Percentiles rank a stretch among this genome's conserved stretches.
Evolutionary conservation across 2,113 vertebrate species (phyloP).

Genomic region (Caranx melampygus): DNA sequence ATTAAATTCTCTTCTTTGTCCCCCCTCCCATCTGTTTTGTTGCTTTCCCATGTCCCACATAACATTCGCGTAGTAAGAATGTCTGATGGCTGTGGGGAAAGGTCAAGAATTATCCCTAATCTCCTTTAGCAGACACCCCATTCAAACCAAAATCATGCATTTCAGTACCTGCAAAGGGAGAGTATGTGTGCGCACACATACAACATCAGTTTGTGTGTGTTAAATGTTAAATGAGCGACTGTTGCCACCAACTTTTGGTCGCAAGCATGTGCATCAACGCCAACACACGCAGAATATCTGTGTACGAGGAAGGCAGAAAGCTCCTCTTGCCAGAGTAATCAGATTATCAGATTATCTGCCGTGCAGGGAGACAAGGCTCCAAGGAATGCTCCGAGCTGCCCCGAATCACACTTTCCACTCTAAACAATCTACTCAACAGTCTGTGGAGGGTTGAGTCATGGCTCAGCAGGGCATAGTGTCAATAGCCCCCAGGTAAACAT

Average conservation of each 20-base stretch:
- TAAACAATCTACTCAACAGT: conserved; percentile 27
- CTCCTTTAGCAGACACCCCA: conserved; percentile 26
- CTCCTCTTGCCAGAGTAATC: conserved; percentile 60
- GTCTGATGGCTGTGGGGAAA: conserved; percentile 52
- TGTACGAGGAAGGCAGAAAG: conserved; percentile 51
- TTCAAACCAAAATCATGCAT: conserved; percentile 33
- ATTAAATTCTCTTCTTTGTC: neutral
- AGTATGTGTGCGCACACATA: neutral
- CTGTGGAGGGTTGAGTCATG: conserved; percentile 34
- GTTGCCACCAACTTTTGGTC: neutral
- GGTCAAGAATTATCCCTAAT: conserved; percentile 22
- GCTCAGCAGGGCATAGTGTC: conserved; percentile 39
- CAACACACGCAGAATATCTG: conserved; percentile 6
- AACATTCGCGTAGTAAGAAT: conserved; percentile 26
- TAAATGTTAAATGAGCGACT: neutral
- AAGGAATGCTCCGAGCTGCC: conserved; percentile 37
- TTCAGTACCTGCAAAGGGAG: neutral
- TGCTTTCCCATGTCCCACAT: conserved; percentile 9
- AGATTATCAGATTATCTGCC: conserved; percentile 72
- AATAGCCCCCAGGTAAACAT: conserved; percentile 44
- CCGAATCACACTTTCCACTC: conserved; percentile 42
- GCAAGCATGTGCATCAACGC: neutral
- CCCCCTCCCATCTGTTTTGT: neutral
- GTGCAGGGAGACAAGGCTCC: conserved; percentile 33
- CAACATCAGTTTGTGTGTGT: neutral